Conservation (phyloP, 2,797 vertebrate genomes). For the Balearica regulorum region DNA sequence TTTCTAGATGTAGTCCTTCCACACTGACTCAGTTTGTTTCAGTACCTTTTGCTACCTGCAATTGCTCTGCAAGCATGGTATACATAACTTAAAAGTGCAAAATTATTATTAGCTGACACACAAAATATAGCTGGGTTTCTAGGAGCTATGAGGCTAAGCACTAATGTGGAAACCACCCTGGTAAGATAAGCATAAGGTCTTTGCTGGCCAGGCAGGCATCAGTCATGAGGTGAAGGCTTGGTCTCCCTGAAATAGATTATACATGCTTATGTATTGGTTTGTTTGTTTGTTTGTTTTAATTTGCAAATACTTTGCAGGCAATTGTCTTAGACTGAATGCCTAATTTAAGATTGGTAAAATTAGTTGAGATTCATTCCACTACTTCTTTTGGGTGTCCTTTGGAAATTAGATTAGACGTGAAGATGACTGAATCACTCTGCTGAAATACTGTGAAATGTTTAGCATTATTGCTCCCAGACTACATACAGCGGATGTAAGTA, state of each 20-base stretch:
- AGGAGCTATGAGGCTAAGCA: not conserved
- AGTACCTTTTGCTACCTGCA: not conserved
- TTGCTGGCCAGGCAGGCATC: not conserved
- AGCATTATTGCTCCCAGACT: not conserved
- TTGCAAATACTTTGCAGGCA: not conserved
- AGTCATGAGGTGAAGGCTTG: not conserved
- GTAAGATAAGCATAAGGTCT: not conserved
- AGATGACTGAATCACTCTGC: not conserved
- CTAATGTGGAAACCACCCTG: not conserved
- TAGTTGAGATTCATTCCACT: not conserved
- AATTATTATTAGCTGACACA: not conserved
- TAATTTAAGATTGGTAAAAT: not conserved
- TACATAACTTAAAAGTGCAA: not conserved
- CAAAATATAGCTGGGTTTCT: not conserved
- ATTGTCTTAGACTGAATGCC: not conserved
- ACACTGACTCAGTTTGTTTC: not conserved
- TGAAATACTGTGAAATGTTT: not conserved
- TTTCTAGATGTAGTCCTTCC: not conserved
- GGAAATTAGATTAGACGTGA: not conserved
- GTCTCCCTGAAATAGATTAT: not conserved
- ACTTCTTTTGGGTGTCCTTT: not conserved
- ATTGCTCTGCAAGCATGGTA: not conserved
- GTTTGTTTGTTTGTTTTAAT: not conserved
- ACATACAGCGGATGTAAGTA: not conserved
- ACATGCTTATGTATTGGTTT: not conserved